Evolutionary conservation across 2,797 vertebrate genomes (phyloP), one percentile per base, ranked within the genome.

Genomic region (Falco cherrug): DNA sequence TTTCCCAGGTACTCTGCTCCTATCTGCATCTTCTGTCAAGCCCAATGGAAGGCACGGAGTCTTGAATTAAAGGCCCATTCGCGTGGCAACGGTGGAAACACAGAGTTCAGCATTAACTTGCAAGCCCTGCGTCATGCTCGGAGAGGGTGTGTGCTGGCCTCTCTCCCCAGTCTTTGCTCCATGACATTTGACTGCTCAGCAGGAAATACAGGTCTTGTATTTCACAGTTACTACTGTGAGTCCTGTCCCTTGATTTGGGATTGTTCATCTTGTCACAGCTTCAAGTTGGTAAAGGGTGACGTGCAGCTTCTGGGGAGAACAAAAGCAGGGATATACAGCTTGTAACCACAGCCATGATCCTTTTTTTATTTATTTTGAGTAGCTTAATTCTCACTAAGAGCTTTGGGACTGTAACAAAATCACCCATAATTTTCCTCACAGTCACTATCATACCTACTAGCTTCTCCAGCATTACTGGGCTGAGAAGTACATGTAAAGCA

Each of bases 101-200:
- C 12, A 25, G 39, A 41, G 39, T 10, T 18, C 1, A 3, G 21
- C 1, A 0, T 39, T 19, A 71, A 43, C 35, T 71, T 43, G 60
- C 65, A 71, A 67, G 29, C 15, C 29, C 47, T 33, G 22, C 0
- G 0, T 16, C 26, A 5, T 26, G 18, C 39, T 54, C 0, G 1
- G 57, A 43, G 35, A 0, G 0, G 22, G 15, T 35, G 12, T 25
- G 26, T 43, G 64, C 41, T 78, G 67, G 22, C n/a, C 10, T 64
- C 16, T 39, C 26, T 89, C 18, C 18, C 15, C 22, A 33, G n/a
- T 17, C 37, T 64, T 45, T 2, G 1, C 35, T 41, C 24, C 17
- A 11, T 1, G 5, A 22, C 25, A 63, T 82, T 60, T 90, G 29
- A 54, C 29, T 19, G 20, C 47, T 65, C 41, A 71, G 16, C 16